These are phyloP conservation scores for Micromesistius poutassou DNA, from an alignment of 2,797 vertebrate species.

Conservation along the genomic window DNA sequence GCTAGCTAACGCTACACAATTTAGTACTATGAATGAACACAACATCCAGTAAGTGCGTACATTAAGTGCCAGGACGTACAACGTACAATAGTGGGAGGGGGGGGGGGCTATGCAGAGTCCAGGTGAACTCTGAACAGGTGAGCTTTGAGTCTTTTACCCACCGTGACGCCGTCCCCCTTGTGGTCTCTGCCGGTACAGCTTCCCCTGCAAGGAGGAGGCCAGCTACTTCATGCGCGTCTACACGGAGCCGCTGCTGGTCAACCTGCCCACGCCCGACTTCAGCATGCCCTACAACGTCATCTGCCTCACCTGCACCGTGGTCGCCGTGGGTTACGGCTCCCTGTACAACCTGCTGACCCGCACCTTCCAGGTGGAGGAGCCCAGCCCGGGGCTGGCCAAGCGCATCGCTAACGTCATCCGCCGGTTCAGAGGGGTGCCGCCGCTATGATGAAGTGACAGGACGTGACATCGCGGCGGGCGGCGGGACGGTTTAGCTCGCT, in stretches of 20 bases:
- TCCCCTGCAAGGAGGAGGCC: constrained; percentile 85
- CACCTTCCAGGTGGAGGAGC: constrained; percentile 91
- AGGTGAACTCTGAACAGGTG: too few relatives aligned
- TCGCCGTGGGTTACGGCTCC: constrained; percentile 95
- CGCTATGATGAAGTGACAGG: constrained; percentile 64
- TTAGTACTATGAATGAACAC: too few relatives aligned
- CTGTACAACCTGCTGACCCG: constrained; percentile 95
- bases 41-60: too few relatives aligned
- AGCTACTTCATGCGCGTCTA: constrained; percentile 91
- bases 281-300: constrained; percentile 99
- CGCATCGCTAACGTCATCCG: constrained; percentile 89
- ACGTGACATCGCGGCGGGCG: not conserved
- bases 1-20: too few relatives aligned
- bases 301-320: constrained; percentile 95
- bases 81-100: too few relatives aligned
- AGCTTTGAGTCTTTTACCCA: too few relatives aligned
- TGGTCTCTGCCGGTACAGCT: constrained; percentile 65
- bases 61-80: too few relatives aligned
- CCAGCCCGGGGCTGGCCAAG: constrained; percentile 82
- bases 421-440: constrained; percentile 84
- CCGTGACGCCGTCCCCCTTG: not conserved
- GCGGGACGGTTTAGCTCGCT: not conserved
- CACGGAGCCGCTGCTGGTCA: constrained; percentile 92
- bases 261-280: constrained; percentile 95
- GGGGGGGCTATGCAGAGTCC: too few relatives aligned